Percentiles rank a stretch among this genome's conserved stretches.
phyloP scores from a whole-genome alignment of 2,888 invertebrate genomes.

The Drosophila austrosaltans region DNA sequence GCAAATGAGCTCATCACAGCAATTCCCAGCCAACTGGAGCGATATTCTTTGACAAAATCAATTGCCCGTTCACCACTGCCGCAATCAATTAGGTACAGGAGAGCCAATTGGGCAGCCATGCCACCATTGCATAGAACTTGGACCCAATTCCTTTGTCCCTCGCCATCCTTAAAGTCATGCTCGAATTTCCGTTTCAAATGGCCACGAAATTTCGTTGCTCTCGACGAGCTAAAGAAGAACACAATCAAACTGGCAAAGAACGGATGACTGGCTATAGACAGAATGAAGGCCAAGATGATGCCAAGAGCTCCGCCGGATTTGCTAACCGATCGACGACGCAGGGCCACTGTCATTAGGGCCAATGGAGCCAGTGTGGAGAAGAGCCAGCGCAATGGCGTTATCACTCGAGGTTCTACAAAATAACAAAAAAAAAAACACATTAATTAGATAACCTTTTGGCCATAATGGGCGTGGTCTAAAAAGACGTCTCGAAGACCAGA shows the following conservation, averaged over 20 bases:
- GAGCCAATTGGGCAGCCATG: slow-evolving; percentile 91
- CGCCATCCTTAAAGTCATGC: slow-evolving; percentile 90
- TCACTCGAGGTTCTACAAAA: slow-evolving; percentile 71
- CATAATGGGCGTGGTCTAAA: neutral
- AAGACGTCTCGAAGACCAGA: neutral
- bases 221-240: slow-evolving; percentile 92
- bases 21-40: slow-evolving; percentile 92
- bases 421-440: neutral
- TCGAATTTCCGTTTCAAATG: slow-evolving; percentile 88
- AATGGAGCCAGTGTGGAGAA: slow-evolving; percentile 85
- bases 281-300: slow-evolving; percentile 88
- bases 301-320: slow-evolving; percentile 89
- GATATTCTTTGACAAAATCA: slow-evolving; percentile 89
- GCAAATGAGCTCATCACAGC: slow-evolving; percentile 91
- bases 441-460: slow-evolving; percentile 36
- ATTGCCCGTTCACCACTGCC: slow-evolving; percentile 91
- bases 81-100: slow-evolving; percentile 91
- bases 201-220: slow-evolving; percentile 90
- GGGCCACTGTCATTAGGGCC: slow-evolving; percentile 87
- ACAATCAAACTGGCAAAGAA: slow-evolving; percentile 89
- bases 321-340: slow-evolving; percentile 88
- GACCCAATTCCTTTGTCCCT: slow-evolving; percentile 94
- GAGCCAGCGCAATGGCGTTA: slow-evolving; percentile 82
- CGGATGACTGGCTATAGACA: slow-evolving; percentile 91
- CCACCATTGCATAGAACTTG: slow-evolving; percentile 95